A percentile compares a stretch with the other conserved stretches of the same genome.
Conservation (phyloP, 2,888 invertebrate species). For the Limnephilus lunatus region DNA sequence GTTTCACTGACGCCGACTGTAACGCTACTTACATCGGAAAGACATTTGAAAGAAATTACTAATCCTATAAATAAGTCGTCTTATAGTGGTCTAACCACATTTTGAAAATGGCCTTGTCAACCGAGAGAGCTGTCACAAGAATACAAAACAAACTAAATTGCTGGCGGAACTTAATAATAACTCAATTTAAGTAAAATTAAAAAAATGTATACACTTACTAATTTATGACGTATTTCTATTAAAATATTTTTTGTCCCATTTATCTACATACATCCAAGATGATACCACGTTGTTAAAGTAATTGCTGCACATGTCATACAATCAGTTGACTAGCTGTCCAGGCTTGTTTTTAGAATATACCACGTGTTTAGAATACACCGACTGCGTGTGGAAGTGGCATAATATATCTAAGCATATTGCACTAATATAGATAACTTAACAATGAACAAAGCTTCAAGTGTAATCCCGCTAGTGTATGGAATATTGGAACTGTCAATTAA, state of each 20-base stretch:
- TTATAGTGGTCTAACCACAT: too few species aligned
- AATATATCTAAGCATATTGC: background rate
- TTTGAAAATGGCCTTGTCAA: too few species aligned
- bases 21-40: too few species aligned
- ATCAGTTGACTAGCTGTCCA: background rate
- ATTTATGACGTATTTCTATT: background rate
- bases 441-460: background rate
- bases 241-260: background rate
- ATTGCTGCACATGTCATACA: slow-evolving; percentile 28
- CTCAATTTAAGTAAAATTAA: too few species aligned
- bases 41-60: too few species aligned
- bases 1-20: too few species aligned
- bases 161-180: too few species aligned
- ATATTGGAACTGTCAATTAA: background rate
- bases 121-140: too few species aligned
- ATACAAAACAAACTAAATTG: too few species aligned
- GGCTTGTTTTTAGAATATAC: background rate
- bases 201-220: too few species aligned
- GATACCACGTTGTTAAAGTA: background rate
- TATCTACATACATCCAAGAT: background rate
- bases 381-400: background rate
- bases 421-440: background rate
- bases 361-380: background rate
- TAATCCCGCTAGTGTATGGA: background rate
- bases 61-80: too few species aligned